These are phyloP conservation scores for Pardalotus punctatus DNA, from an alignment of 2,113 vertebrate species.

Conservation along the genomic window DNA sequence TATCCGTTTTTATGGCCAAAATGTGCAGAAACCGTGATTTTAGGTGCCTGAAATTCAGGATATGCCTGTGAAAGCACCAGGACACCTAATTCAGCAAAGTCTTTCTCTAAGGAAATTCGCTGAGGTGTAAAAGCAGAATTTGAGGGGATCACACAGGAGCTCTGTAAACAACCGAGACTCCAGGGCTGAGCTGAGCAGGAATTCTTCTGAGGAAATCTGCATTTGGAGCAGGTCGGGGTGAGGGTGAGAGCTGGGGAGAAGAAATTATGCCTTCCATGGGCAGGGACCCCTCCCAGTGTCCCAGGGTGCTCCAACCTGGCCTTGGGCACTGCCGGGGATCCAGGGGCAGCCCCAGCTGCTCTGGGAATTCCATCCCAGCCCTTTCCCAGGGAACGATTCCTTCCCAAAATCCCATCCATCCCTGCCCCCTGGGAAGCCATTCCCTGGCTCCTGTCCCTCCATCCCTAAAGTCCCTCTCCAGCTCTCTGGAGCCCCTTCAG, in stretches of 20 bases:
- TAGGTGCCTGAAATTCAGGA: neutral
- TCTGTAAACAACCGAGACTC: neutral
- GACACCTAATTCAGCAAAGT: neutral
- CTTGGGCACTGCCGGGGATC: neutral
- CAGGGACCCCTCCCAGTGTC: neutral
- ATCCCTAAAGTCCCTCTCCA: neutral
- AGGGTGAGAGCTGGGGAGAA: neutral
- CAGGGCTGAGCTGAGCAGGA: neutral
- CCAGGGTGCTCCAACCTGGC: neutral
- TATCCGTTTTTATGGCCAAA: neutral
- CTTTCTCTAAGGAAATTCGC: neutral
- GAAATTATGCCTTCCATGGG: neutral
- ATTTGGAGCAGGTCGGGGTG: neutral
- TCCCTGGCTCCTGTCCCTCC: neutral
- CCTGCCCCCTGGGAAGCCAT: neutral
- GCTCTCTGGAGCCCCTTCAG: neutral
- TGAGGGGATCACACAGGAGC: neutral
- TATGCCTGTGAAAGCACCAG: neutral
- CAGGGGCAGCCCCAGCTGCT: neutral
- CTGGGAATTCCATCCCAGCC: neutral
- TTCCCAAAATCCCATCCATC: neutral
- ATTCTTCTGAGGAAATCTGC: neutral
- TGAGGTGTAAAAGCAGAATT: neutral
- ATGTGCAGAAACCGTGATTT: neutral
- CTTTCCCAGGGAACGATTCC: rapidly evolving